phyloP scores from a whole-genome alignment of 2,113 vertebrate genomes.

The Mobula birostris region DNA sequence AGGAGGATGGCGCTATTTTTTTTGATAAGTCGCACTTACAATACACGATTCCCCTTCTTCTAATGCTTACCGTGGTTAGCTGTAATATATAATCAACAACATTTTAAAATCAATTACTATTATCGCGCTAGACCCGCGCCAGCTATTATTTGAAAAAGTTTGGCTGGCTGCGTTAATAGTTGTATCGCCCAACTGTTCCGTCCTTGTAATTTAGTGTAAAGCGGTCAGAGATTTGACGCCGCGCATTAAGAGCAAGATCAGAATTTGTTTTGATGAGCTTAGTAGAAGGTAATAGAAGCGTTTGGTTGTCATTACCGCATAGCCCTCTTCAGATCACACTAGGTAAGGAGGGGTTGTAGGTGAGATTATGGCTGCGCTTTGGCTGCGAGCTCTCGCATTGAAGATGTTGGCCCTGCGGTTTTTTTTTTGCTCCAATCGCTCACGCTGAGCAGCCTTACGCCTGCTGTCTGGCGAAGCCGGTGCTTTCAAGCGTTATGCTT shows the following conservation, averaged over 20 bases:
- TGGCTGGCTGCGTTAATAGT: not conserved
- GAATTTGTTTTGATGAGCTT: not conserved
- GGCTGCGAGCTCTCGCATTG: slow-evolving; percentile 25
- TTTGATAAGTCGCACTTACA: not conserved
- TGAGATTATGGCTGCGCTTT: slow-evolving; percentile 22
- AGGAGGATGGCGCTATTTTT: not conserved
- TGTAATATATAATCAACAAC: not conserved
- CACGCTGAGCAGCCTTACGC: slow-evolving; percentile 57
- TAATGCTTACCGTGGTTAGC: not conserved
- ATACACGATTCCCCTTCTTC: not conserved
- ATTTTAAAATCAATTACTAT: not conserved
- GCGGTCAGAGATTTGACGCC: not conserved
- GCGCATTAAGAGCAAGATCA: not conserved
- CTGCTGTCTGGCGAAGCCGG: slow-evolving; percentile 59
- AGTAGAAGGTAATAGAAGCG: not conserved
- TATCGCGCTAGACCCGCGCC: not conserved
- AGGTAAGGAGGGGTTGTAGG: slow-evolving; percentile 14
- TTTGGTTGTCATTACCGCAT: not conserved
- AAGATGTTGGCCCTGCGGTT: slow-evolving; percentile 40
- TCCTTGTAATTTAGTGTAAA: not conserved
- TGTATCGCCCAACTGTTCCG: not conserved
- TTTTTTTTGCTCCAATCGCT: slow-evolving; percentile 48
- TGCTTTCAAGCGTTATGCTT: slow-evolving; percentile 46
- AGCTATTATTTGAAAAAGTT: not conserved
- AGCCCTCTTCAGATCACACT: not conserved